Evolutionary conservation across 2,113 vertebrate species (phyloP).

Genomic region (Nothocercus julius): DNA sequence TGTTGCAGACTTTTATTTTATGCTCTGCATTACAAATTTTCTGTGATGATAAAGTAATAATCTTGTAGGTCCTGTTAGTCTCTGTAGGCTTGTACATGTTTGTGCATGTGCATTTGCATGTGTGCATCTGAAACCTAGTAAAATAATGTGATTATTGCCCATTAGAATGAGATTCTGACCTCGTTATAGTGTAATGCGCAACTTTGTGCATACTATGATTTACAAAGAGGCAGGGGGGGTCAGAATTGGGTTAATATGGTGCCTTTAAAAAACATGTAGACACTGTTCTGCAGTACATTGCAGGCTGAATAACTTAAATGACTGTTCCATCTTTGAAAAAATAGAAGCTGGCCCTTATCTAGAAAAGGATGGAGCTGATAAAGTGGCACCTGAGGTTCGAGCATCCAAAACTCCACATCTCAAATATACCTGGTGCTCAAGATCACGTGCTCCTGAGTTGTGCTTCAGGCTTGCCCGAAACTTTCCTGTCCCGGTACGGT

Average conservation of each 20-base stretch:
- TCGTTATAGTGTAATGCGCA: neutral
- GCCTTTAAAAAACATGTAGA: neutral
- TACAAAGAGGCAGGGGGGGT: neutral
- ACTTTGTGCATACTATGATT: neutral
- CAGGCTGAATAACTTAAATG: neutral
- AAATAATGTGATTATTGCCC: constrained; percentile 2
- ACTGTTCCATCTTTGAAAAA: neutral
- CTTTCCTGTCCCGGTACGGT: neutral
- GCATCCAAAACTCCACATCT: neutral
- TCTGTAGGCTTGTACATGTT: neutral
- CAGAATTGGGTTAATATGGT: neutral
- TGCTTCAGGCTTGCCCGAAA: neutral
- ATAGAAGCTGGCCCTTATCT: neutral
- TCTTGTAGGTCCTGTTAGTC: neutral
- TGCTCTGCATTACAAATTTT: constrained; percentile 57
- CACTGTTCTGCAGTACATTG: neutral
- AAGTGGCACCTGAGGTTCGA: neutral
- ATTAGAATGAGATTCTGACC: neutral
- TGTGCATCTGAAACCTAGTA: constrained; percentile 58
- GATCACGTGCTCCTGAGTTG: neutral
- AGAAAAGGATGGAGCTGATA: neutral
- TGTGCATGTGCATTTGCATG: neutral
- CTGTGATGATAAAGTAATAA: constrained; percentile 57
- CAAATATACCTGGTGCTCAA: neutral
- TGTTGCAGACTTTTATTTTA: constrained; percentile 69